A percentile compares a stretch with the other conserved stretches of the same genome.
phyloP scores from a whole-genome alignment of 2,888 invertebrate genomes.

The Caenorhabditis sp. region DNA sequence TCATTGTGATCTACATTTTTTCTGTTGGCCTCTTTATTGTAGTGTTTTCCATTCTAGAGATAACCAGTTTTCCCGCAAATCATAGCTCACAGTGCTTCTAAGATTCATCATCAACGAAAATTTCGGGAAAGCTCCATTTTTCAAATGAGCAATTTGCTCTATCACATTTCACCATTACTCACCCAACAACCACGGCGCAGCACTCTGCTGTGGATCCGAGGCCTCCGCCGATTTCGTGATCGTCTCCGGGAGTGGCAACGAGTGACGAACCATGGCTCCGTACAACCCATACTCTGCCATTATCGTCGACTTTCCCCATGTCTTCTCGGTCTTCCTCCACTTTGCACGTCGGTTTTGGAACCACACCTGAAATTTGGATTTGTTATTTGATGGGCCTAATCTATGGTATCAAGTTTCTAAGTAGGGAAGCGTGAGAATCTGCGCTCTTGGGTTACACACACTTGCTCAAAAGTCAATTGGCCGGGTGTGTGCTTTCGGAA shows the following conservation, averaged over 20 bases:
- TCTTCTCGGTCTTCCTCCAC: constrained; percentile 99
- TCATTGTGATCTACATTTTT: no score
- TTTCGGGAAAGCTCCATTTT: no score
- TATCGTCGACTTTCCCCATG: constrained; percentile 99
- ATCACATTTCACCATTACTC: constrained; percentile 83
- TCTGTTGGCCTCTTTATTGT: no score
- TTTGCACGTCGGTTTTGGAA: constrained; percentile 98
- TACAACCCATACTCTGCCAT: constrained; percentile 99
- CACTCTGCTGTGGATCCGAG: constrained; percentile 88
- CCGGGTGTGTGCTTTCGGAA: background rate
- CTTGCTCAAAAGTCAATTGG: constrained; percentile 23
- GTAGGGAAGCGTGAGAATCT: constrained; percentile 38
- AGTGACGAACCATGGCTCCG: constrained; percentile 99
- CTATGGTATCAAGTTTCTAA: constrained; percentile 34
- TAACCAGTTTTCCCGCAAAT: no score
- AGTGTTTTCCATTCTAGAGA: no score
- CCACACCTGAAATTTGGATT: constrained; percentile 91
- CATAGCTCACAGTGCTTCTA: no score
- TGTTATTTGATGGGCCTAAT: background rate
- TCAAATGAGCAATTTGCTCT: no score
- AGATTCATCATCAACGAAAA: no score
- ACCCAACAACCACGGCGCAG: constrained; percentile 99
- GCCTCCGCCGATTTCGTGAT: constrained; percentile 96
- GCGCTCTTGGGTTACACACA: constrained; percentile 38
- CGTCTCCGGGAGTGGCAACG: constrained; percentile 97